These are phyloP conservation scores for Fopius arisanus DNA, from an alignment of 1,140 invertebrate genomes.

Conservation along the genomic window DNA sequence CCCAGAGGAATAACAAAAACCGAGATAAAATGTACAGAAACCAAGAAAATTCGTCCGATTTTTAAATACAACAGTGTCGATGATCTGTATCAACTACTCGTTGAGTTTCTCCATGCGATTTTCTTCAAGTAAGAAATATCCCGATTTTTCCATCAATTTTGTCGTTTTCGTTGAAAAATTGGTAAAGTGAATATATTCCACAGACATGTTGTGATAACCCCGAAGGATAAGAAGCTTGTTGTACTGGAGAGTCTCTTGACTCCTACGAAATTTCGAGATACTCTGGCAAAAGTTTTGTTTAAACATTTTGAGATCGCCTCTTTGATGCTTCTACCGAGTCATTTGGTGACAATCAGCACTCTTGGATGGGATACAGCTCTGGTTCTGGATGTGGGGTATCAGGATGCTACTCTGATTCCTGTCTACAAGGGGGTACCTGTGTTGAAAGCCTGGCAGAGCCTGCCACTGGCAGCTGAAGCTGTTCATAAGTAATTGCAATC, in stretches of 20 bases:
- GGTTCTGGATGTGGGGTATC: constrained; percentile 88
- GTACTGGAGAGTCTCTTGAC: constrained; percentile 90
- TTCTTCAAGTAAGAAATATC: constrained; percentile 80
- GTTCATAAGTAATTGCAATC: constrained; percentile 77
- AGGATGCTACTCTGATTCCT: constrained; percentile 82
- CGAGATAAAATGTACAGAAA: constrained; percentile 74
- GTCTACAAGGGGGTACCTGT: constrained; percentile 86
- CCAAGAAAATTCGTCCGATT: constrained; percentile 72
- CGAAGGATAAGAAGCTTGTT: constrained; percentile 90
- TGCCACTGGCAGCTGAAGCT: constrained; percentile 74
- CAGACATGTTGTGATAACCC: constrained; percentile 88
- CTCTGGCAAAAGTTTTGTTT: constrained; percentile 90
- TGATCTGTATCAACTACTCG: constrained; percentile 85
- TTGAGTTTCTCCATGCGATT: constrained; percentile 87
- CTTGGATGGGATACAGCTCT: constrained; percentile 80
- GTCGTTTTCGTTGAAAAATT: background rate
- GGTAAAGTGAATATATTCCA: constrained; percentile 38
- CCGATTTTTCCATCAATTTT: background rate
- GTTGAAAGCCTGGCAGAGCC: constrained; percentile 79
- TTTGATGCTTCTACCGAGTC: constrained; percentile 76
- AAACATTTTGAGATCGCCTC: constrained; percentile 87
- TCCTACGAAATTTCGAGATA: constrained; percentile 82
- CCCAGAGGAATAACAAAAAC: constrained; percentile 88
- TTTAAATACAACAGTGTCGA: constrained; percentile 75
- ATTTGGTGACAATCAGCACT: constrained; percentile 80